phyloP scores from a whole-genome alignment of 2,888 invertebrate genomes.

The Mellilla xanthometata region DNA sequence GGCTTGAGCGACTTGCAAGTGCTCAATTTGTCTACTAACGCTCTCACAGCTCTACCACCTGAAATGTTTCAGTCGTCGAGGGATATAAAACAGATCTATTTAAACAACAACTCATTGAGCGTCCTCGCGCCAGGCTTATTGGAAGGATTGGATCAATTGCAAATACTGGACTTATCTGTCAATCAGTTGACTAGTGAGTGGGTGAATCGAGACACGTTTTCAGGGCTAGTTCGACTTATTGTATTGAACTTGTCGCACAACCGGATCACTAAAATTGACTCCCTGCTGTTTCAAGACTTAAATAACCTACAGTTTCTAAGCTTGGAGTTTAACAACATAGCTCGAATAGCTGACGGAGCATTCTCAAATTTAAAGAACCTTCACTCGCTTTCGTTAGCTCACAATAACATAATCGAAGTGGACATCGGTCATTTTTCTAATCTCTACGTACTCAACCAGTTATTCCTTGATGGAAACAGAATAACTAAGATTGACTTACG shows the following conservation, averaged over 20 bases:
- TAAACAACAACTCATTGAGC: constrained; percentile 90
- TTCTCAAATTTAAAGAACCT: constrained; percentile 89
- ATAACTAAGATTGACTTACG: constrained; percentile 86
- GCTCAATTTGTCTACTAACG: constrained; percentile 91
- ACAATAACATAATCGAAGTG: constrained; percentile 87
- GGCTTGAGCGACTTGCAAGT: constrained; percentile 86
- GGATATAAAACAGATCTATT: constrained; percentile 87
- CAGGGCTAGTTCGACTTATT: constrained; percentile 87
- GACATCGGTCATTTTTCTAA: constrained; percentile 88
- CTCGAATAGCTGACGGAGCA: constrained; percentile 87
- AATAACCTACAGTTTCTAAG: constrained; percentile 89
- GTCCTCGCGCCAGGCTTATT: constrained; percentile 89
- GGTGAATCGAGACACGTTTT: constrained; percentile 90
- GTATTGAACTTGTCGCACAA: constrained; percentile 90
- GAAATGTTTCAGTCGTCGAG: constrained; percentile 89
- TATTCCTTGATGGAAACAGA: constrained; percentile 89
- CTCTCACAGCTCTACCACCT: constrained; percentile 88
- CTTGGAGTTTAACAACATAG: constrained; percentile 87
- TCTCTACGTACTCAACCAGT: constrained; percentile 87
- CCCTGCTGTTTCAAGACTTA: constrained; percentile 87
- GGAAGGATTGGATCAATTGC: constrained; percentile 87
- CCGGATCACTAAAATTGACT: constrained; percentile 87
- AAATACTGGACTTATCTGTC: constrained; percentile 87
- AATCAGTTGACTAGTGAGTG: constrained; percentile 90
- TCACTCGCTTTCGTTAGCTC: constrained; percentile 88